Evolutionary conservation across 2,797 vertebrate species (phyloP).

Genomic region (Aratinga solstitialis): DNA sequence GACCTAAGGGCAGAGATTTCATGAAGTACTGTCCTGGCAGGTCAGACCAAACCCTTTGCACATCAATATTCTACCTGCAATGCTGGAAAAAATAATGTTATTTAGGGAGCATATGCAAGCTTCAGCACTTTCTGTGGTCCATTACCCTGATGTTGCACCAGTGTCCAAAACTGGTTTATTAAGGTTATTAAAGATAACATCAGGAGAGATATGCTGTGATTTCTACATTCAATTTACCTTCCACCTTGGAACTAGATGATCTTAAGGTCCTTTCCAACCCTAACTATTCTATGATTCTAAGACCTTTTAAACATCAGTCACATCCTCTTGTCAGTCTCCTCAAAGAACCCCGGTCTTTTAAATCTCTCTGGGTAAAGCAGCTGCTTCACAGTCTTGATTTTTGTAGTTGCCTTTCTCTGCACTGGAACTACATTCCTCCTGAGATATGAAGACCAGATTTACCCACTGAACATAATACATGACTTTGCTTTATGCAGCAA

Average conservation of each 20-base stretch:
- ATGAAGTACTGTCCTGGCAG: neutral
- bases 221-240: neutral
- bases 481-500: neutral
- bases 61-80: neutral
- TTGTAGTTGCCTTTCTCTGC: neutral
- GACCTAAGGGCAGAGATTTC: neutral
- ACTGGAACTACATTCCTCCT: neutral
- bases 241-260: neutral
- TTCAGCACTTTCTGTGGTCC: neutral
- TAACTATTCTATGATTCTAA: neutral
- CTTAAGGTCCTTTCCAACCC: too few relatives aligned
- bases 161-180: neutral
- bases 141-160: neutral
- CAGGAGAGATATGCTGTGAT: neutral
- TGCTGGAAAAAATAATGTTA: neutral
- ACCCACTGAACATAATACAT: neutral
- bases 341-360: neutral
- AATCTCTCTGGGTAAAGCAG: neutral
- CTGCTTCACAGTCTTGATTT: neutral
- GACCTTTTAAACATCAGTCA: neutral
- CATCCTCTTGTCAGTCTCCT: neutral
- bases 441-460: neutral
- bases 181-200: neutral
- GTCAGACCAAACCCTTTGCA: neutral
- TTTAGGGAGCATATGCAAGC: neutral